Percentiles rank a stretch among this genome's conserved stretches.
Evolutionary conservation across 2,888 invertebrate genomes (phyloP).

Genomic region (Achlya flavicornis): DNA sequence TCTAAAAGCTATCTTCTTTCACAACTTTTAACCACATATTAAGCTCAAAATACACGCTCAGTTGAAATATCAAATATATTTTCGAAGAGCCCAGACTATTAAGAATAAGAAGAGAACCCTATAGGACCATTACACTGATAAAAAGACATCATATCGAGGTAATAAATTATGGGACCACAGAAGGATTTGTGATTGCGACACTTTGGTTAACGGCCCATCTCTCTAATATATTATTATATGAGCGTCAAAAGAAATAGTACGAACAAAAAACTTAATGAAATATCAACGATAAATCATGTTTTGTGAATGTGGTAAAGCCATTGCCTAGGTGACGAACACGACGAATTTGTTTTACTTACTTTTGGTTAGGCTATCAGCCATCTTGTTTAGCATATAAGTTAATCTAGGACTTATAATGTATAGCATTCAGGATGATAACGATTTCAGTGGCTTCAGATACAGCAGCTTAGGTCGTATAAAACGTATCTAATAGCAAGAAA

Average conservation of each 20-base stretch:
- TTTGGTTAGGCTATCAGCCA: neutral
- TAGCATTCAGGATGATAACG: too few relatives aligned
- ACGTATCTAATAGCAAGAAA: too few relatives aligned
- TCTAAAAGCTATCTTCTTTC: too few relatives aligned
- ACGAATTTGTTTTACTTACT: neutral
- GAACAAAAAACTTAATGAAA: conserved; percentile 5
- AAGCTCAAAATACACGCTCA: too few relatives aligned
- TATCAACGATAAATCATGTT: conserved; percentile 1
- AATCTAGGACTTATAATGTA: too few relatives aligned
- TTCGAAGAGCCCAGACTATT: too few relatives aligned
- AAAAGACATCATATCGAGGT: conserved; percentile 4
- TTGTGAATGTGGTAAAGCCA: neutral
- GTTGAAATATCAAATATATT: too few relatives aligned
- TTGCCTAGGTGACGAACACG: neutral
- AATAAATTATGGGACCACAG: conserved; percentile 7
- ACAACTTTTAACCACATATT: too few relatives aligned
- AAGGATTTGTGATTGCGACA: conserved; percentile 7
- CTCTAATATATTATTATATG: conserved; percentile 1
- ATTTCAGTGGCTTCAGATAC: too few relatives aligned
- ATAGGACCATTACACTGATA: neutral
- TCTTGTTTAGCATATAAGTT: neutral
- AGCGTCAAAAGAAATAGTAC: conserved; percentile 4
- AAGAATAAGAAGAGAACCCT: neutral
- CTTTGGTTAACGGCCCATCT: conserved; percentile 7
- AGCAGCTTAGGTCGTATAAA: too few relatives aligned